A percentile compares a stretch with the other conserved stretches of the same genome.
phyloP scores from a whole-genome alignment of 2,113 vertebrate genomes.

The Periophthalmodon schlosseri region DNA sequence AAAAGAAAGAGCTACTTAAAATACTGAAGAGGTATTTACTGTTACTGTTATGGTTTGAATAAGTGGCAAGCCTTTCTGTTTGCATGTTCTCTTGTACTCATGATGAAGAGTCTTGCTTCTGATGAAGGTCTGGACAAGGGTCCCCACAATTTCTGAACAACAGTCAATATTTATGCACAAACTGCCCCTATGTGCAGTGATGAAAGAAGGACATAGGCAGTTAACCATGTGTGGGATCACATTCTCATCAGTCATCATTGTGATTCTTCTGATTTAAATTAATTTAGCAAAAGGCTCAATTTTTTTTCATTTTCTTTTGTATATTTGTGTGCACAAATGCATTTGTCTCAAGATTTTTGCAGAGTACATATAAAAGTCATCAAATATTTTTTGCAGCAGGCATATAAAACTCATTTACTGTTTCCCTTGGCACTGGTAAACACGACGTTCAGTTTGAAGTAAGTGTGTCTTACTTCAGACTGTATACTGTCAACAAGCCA shows the following conservation, averaged over 20 bases:
- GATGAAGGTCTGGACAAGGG: too few relatives aligned
- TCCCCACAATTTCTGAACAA: too few relatives aligned
- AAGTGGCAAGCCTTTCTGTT: too few relatives aligned
- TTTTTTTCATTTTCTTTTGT: too few relatives aligned
- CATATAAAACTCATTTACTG: not conserved
- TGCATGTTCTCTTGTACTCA: too few relatives aligned
- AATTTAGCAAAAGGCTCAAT: not conserved
- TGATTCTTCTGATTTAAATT: not conserved
- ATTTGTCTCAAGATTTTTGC: not conserved
- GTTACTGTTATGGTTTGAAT: too few relatives aligned
- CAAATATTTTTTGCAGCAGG: not conserved
- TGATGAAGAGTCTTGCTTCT: too few relatives aligned
- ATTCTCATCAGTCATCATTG: not conserved
- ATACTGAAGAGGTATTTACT: too few relatives aligned
- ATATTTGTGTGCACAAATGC: not conserved
- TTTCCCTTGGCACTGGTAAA: not conserved
- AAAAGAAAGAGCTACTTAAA: too few relatives aligned
- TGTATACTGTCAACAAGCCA: constrained; percentile 8
- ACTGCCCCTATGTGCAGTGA: not conserved
- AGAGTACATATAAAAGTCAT: not conserved
- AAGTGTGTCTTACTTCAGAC: not conserved
- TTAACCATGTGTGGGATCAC: not conserved
- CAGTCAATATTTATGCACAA: not conserved
- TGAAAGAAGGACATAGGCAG: not conserved
- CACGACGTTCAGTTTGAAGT: not conserved